These are phyloP conservation scores for Siniperca undulata DNA, from an alignment of 2,797 vertebrate species.

Conservation along the genomic window DNA sequence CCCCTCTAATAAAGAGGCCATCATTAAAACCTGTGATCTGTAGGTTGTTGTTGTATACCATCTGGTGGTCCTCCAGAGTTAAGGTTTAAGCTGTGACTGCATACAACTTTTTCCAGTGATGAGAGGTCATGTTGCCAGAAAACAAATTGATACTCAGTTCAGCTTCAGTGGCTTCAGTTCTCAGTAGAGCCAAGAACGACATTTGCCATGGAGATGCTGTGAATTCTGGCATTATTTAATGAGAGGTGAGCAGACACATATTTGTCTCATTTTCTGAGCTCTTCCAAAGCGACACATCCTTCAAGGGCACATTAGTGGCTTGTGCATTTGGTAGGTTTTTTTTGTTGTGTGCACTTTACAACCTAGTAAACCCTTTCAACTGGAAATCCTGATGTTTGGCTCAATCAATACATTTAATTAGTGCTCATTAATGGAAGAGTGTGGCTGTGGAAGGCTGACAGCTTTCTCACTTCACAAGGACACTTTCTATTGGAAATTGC, in stretches of 20 bases:
- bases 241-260: conserved; percentile 70
- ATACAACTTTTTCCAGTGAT: conserved; percentile 49
- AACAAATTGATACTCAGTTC: conserved; percentile 71
- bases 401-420: conserved; percentile 94
- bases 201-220: conserved; percentile 48
- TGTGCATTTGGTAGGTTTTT: conserved; percentile 46
- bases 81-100: conserved; percentile 53
- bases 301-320: conserved; percentile 73
- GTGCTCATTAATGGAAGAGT: conserved; percentile 91
- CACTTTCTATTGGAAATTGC: conserved; percentile 71
- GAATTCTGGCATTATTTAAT: conserved; percentile 77
- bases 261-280: conserved; percentile 76
- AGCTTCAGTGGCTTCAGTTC: conserved; percentile 60
- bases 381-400: conserved; percentile 84
- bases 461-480: conserved; percentile 83
- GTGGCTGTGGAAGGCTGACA: conserved; percentile 82
- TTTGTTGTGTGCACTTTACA: conserved; percentile 73
- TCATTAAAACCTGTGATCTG: conserved; percentile 41
- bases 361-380: conserved; percentile 81
- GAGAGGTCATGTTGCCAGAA: conserved; percentile 61
- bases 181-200: conserved; percentile 60
- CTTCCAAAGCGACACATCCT: conserved; percentile 57
- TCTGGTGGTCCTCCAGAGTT: conserved; percentile 35
- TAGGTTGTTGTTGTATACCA: conserved; percentile 32
- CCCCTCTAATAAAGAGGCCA: conserved; percentile 26